Evolutionary conservation across 2,113 vertebrate genomes (phyloP), one percentile per base, ranked within the genome.

Genomic region (Eolophus roseicapilla): DNA sequence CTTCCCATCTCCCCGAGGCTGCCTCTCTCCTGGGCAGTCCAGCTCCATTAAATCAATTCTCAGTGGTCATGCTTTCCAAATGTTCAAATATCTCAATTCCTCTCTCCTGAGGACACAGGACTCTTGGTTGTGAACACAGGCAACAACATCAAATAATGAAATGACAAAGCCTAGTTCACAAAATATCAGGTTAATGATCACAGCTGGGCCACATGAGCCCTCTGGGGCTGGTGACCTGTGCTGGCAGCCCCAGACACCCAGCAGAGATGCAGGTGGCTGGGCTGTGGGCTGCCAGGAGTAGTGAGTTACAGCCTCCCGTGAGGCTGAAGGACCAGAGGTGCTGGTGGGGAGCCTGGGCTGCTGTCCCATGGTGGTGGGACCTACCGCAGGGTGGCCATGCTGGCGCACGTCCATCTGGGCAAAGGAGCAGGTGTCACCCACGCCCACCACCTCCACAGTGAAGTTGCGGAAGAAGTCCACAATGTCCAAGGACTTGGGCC

Each of bases 381-480:
- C 97, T 98, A 99, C 99, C 96, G 99, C 99, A 1, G 99, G 99
- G 94, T 99, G 99, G 68, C 99, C 99, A 5, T 99, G 99, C 94
- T 99, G 99, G 53, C 99, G 98, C 89, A 99, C 99, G 2, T 99
- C 99, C 99, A 99, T 99, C 98, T 99, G 99, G 57, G 99, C 99
- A 21, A 99, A 99, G 57, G 99, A 99, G 94, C 99, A 99, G 69
- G 99, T 99, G 96, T 99, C 99, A 3, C 99, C 99, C 23, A 99
- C 99, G 1, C 99, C 99, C 19, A 99, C 98, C 39, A 99, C 99
- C 97, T 99, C 99, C 87, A 99, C 99, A 0, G 99, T 99, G 96
- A 99, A 99, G 97, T 99, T 99, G 75, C 99, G 98, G 97, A 99
- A 99, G 96, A 99, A 99, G 94, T 99, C 99, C 41, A 99, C 99